Percentiles rank a stretch among this genome's conserved stretches.
Evolutionary conservation across 2,113 vertebrate genomes (phyloP).

Genomic region (Mormoops blainvillei): DNA sequence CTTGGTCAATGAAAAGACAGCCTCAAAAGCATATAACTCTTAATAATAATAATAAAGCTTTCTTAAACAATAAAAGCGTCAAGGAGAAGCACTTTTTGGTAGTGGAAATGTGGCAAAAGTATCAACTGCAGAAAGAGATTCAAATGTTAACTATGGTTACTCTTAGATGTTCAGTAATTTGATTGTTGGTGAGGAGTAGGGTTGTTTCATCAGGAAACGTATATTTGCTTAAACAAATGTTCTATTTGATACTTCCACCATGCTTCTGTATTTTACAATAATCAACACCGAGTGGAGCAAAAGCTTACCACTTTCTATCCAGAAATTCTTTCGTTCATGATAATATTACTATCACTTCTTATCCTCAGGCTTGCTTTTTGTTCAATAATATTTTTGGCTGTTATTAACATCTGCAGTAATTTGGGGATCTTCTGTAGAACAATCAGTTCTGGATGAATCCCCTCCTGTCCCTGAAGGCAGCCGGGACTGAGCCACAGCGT

Average conservation of each 20-base stretch:
- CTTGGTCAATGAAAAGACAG: constrained; percentile 63
- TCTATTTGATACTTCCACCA: not conserved
- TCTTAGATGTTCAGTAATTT: constrained; percentile 2
- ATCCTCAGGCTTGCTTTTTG: not conserved
- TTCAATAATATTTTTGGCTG: not conserved
- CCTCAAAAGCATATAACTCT: constrained; percentile 34
- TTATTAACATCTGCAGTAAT: not conserved
- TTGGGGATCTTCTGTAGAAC: not conserved
- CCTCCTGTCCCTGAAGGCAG: not conserved
- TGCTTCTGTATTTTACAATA: constrained; percentile 4
- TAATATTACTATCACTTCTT: not conserved
- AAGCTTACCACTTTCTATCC: not conserved
- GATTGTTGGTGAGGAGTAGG: not conserved
- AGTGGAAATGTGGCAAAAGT: not conserved
- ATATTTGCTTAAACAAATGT: not conserved
- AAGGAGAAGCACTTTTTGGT: constrained; percentile 26
- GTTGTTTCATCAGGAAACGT: not conserved
- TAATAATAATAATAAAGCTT: constrained; percentile 3
- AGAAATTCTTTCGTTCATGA: constrained; percentile 19
- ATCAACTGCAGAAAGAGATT: not conserved
- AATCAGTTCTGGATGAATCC: not conserved
- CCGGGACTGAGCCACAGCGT: not conserved
- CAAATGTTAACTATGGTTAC: not conserved
- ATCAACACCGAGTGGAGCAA: not conserved
- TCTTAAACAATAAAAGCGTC: constrained; percentile 7